These are phyloP conservation scores for Tyto alba DNA, from an alignment of 2,113 vertebrate species.

Conservation along the genomic window DNA sequence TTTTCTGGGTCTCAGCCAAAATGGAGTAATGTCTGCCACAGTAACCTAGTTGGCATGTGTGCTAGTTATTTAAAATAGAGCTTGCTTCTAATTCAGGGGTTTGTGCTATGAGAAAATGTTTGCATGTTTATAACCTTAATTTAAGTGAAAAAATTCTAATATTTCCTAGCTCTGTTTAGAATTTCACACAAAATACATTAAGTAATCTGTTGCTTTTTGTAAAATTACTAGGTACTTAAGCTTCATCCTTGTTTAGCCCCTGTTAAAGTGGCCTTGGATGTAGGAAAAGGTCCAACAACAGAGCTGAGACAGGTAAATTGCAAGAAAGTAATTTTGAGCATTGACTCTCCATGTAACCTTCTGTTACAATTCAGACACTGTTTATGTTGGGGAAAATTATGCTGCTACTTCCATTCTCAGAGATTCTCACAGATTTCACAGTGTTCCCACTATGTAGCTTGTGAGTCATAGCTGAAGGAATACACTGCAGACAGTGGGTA, in stretches of 20 bases:
- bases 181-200: neutral
- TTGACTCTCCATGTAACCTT: neutral
- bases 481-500: neutral
- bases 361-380: neutral
- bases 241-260: constrained; percentile 90
- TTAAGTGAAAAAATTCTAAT: neutral
- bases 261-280: constrained; percentile 88
- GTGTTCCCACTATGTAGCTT: neutral
- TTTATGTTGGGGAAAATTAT: neutral
- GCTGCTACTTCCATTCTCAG: neutral
- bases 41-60: neutral
- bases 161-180: neutral
- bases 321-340: neutral
- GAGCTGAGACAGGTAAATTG: constrained; percentile 86
- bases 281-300: constrained; percentile 80
- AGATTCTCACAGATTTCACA: neutral
- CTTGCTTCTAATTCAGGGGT: neutral
- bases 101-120: neutral
- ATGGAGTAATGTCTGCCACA: rapidly evolving
- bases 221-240: constrained; percentile 84
- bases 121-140: neutral
- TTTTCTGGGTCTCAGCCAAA: neutral
- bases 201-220: neutral
- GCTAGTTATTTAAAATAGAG: neutral
- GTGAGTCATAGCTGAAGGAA: neutral